Base-by-base conservation (phyloP, 2,888 invertebrate species). In the Labia minor region DNA sequence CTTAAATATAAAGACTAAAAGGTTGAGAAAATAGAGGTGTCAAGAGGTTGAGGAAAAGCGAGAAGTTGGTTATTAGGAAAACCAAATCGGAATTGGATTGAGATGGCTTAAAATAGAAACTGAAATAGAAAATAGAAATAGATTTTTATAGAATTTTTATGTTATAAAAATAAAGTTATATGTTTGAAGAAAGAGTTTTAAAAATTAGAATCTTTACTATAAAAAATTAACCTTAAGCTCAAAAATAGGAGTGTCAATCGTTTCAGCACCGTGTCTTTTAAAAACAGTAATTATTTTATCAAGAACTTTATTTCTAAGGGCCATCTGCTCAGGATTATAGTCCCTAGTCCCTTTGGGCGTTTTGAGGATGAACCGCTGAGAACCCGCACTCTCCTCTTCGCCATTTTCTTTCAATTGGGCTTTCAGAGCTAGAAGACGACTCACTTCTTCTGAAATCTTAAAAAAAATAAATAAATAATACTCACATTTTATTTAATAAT, bases 161-260 rank as follows among this genome's bases (percentile, higher is more conserved):
- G n/a, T n/a, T n/a, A n/a, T n/a, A n/a, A n/a, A n/a, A n/a, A n/a
- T n/a, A n/a, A n/a, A n/a, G n/a, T n/a, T n/a, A n/a, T n/a, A n/a
- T n/a, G n/a, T n/a, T n/a, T n/a, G n/a, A n/a, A n/a, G n/a, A n/a
- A n/a, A n/a, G n/a, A n/a, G n/a, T n/a, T n/a, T n/a, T n/a, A n/a
- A n/a, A n/a, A n/a, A n/a, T n/a, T n/a, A n/a, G n/a, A n/a, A n/a
- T n/a, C n/a, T n/a, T n/a, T n/a, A n/a, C n/a, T n/a, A 26, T 26
- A 26, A 26, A 26, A 26, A 6, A 26, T 70, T 73, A 77, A 93
- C 95, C 85, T 93, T 97, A 16, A 97, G 80, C 79, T 98, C 98
- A 82, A 98, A 97, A 18, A 98, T 92, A 62, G 98, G 98, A 20
- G 98, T 98, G 75, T 99, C 99, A 75, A 99, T 96, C 19, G 95